A percentile compares a stretch with the other conserved stretches of the same genome.
These are phyloP conservation scores for Taenioides sp. DNA, from an alignment of 2,797 vertebrate species.

Conservation along the genomic window DNA sequence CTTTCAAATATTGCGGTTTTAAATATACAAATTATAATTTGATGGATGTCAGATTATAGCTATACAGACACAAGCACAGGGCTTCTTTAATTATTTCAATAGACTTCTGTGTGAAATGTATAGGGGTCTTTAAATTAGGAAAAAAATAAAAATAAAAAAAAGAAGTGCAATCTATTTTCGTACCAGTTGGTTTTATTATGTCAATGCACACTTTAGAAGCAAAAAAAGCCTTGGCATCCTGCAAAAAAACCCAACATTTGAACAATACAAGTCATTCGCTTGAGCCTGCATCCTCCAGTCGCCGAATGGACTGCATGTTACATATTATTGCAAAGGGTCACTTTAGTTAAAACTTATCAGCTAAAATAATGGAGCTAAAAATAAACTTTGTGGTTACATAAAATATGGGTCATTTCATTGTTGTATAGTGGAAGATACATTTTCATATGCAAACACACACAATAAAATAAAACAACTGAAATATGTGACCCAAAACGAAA, in stretches of 20 bases:
- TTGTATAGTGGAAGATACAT: slow-evolving; percentile 61
- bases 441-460: slow-evolving; percentile 64
- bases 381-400: slow-evolving; percentile 64
- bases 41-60: too few relatives aligned
- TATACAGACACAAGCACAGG: too few relatives aligned
- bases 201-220: slow-evolving; percentile 71
- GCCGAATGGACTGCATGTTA: slow-evolving; percentile 51
- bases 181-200: slow-evolving; percentile 75
- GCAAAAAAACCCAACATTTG: slow-evolving; percentile 57
- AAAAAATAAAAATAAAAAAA: neutral
- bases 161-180: slow-evolving; percentile 21
- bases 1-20: too few relatives aligned
- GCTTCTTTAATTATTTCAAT: too few relatives aligned
- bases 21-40: too few relatives aligned
- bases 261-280: slow-evolving; percentile 35
- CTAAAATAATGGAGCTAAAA: slow-evolving; percentile 55
- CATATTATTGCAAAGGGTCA: slow-evolving; percentile 88
- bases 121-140: neutral
- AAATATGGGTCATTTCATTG: slow-evolving; percentile 56
- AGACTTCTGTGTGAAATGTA: too few relatives aligned
- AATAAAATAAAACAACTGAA: slow-evolving; percentile 69
- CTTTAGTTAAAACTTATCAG: slow-evolving; percentile 64
- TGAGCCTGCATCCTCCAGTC: slow-evolving; percentile 53
- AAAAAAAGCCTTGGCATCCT: slow-evolving; percentile 68
- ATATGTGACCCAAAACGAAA: slow-evolving; percentile 65